phyloP scores from a whole-genome alignment of 2,888 invertebrate species.

The Tupiocoris notatus region DNA sequence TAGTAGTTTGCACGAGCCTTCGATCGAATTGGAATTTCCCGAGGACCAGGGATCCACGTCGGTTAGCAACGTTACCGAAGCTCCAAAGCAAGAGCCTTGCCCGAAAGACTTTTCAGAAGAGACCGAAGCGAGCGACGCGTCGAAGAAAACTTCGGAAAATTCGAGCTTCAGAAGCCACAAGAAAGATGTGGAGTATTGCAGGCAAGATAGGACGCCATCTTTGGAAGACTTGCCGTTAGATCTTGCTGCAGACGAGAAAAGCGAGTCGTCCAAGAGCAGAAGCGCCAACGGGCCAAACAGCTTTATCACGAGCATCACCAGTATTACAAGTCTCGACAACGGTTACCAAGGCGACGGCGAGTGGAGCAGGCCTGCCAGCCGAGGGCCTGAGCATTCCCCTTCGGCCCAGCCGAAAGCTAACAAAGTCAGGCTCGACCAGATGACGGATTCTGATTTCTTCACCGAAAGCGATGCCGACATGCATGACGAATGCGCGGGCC shows the following conservation, averaged over 20 bases:
- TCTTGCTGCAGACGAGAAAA: constrained; percentile 47
- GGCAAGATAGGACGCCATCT: constrained; percentile 66
- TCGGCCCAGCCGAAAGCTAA: constrained; percentile 62
- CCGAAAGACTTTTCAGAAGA: constrained; percentile 45
- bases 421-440: constrained; percentile 60
- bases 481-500: constrained; percentile 63
- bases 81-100: not conserved
- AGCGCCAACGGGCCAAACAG: constrained; percentile 61
- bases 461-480: constrained; percentile 88
- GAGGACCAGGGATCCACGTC: constrained; percentile 17
- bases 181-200: constrained; percentile 45
- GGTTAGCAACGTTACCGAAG: not conserved
- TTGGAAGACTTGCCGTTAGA: constrained; percentile 82
- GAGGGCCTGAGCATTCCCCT: constrained; percentile 61
- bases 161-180: constrained; percentile 47
- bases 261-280: constrained; percentile 37
- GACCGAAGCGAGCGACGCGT: constrained; percentile 46
- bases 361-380: constrained; percentile 81
- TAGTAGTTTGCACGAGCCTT: constrained; percentile 35
- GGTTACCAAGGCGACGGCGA: constrained; percentile 92
- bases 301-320: constrained; percentile 84
- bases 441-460: constrained; percentile 90
- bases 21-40: constrained; percentile 41
- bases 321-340: constrained; percentile 87
- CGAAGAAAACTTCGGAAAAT: constrained; percentile 47